Conservation (phyloP, 1,140 invertebrate species). For the Zaprionus lachaisei region DNA sequence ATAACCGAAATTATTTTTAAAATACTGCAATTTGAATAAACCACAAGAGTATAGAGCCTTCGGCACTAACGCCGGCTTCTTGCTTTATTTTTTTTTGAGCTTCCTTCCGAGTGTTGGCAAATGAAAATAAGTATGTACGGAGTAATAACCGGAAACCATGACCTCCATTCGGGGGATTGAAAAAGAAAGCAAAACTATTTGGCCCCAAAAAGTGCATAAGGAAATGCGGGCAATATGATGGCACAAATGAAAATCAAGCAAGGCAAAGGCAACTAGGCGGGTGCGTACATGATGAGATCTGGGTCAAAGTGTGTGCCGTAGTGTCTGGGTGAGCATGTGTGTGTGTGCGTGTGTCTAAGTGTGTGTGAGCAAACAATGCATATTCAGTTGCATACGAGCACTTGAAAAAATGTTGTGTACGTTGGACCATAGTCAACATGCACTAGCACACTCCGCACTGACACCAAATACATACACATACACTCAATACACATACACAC, state of each 20-base stretch:
- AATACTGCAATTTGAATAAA: no score
- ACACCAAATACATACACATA: background rate
- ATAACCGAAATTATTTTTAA: no score
- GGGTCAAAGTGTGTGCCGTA: slow-evolving; percentile 47
- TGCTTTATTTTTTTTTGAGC: background rate
- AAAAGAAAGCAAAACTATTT: slow-evolving; percentile 54
- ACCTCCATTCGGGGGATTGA: slow-evolving; percentile 33
- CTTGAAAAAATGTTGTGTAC: slow-evolving; percentile 39
- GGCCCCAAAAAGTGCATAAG: slow-evolving; percentile 34
- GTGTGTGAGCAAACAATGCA: slow-evolving; percentile 60
- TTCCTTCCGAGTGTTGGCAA: slow-evolving; percentile 21
- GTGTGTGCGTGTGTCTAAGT: slow-evolving; percentile 18
- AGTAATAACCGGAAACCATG: slow-evolving; percentile 57
- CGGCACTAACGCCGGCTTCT: background rate
- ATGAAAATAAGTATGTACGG: slow-evolving; percentile 49
- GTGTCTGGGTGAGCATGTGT: slow-evolving; percentile 12
- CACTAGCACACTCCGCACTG: slow-evolving; percentile 46
- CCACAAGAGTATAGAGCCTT: background rate
- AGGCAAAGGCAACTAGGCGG: slow-evolving; percentile 54
- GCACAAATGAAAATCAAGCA: slow-evolving; percentile 65
- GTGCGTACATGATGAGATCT: slow-evolving; percentile 50
- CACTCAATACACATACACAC: background rate
- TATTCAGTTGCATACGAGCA: slow-evolving; percentile 33
- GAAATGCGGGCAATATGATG: slow-evolving; percentile 65
- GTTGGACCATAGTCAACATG: slow-evolving; percentile 64